Base-by-base conservation (phyloP, 92 coral and sea anemone species). In the Epizoanthus rinbou region DNA sequence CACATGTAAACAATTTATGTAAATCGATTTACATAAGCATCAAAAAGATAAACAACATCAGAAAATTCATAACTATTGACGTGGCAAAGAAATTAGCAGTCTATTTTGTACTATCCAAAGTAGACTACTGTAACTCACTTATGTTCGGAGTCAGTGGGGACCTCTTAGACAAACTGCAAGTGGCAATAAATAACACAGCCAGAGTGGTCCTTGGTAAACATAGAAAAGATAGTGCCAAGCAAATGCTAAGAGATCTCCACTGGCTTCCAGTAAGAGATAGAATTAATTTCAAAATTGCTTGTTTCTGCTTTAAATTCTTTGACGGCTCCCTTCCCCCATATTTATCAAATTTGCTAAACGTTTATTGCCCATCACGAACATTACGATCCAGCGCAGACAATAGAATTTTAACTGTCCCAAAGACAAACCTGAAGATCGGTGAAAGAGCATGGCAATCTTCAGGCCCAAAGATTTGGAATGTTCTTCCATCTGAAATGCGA, bases 231-330 rank as follows among this genome's bases (percentile, higher is more conserved):
- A 63, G 68, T 63, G 68, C 25, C 18, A 63, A 19, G 22, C 18
- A 63, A 63, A 63, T 63, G 68, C 68, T 63, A 24, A 63, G 68
- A 63, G 68, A 63, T 16, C 68, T 63, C 22, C 23, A 63, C 22
- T 63, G 68, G 22, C 68, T 63, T 24, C 68, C 68, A 16, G 68
- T 63, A 63, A 19, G 68, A 24, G 68, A 63, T 19, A 63, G 68
- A 63, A 63, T 63, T 63, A 24, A 63, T 16, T 63, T 16, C 68
- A 63, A 63, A 63, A 63, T 63, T 63, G 68, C 68, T 24, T 63
- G 23, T 24, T 24, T 63, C 22, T 63, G 68, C 8, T 63, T 63
- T 63, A 63, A 63, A 19, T 63, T 16, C 22, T 63, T 63, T 63
- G 68, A 63, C 68, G 22, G 22, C 22, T 16, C 22, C 28, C 68